Evolutionary conservation across 2,888 invertebrate genomes (phyloP).

Genomic region (Caenorhabditis panamensis): DNA sequence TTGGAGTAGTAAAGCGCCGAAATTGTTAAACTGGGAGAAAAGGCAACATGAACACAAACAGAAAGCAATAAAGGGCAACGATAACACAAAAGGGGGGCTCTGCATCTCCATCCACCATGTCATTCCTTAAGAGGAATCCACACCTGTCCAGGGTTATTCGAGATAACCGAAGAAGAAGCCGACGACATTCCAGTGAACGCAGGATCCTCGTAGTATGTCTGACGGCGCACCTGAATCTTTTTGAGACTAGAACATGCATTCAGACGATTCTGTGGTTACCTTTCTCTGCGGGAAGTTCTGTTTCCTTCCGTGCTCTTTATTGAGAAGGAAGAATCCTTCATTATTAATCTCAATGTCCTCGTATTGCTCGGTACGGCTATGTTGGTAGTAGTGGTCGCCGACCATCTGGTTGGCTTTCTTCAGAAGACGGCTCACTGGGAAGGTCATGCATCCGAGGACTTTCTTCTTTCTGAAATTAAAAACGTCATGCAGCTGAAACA

Average conservation of each 20-base stretch:
- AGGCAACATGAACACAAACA: constrained; percentile 23
- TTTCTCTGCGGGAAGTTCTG: constrained; percentile 72
- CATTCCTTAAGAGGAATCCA: constrained; percentile 25
- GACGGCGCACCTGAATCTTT: constrained; percentile 63
- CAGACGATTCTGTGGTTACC: constrained; percentile 29
- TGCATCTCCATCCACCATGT: constrained; percentile 32
- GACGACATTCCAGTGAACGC: constrained; percentile 61
- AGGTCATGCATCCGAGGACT: constrained; percentile 75
- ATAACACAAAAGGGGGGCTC: constrained; percentile 10
- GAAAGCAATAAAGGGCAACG: constrained; percentile 10
- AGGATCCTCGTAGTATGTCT: constrained; percentile 73
- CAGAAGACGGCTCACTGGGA: constrained; percentile 68
- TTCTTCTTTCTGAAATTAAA: constrained; percentile 55
- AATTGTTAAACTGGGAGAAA: constrained; percentile 16
- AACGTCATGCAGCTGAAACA: not conserved
- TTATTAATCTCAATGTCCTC: constrained; percentile 68
- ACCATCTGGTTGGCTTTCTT: constrained; percentile 58
- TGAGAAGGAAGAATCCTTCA: constrained; percentile 74
- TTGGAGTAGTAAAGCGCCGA: not conserved
- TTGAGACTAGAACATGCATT: not conserved
- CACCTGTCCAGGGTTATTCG: constrained; percentile 48
- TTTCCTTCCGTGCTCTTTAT: constrained; percentile 65
- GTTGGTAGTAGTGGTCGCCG: constrained; percentile 33
- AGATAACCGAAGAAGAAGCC: constrained; percentile 45
- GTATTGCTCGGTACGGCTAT: constrained; percentile 18